Percentiles rank a stretch among this genome's conserved stretches.
These are phyloP conservation scores for Naso thynnoides DNA, from an alignment of 2,797 vertebrate genomes.

Conservation along the genomic window DNA sequence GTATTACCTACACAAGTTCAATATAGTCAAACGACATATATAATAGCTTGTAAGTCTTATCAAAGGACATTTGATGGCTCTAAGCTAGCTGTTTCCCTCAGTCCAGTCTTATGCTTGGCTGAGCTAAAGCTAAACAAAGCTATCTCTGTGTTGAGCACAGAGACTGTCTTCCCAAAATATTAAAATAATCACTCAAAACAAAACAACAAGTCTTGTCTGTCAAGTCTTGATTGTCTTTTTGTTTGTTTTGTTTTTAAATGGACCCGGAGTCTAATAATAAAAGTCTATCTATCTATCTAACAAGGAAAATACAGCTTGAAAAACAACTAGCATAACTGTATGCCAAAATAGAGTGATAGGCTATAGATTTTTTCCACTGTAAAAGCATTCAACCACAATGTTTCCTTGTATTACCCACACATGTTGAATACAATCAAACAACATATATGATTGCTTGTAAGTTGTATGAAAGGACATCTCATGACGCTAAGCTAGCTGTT, in stretches of 20 bases:
- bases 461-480: neutral
- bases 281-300: too few relatives aligned
- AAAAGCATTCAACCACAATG: neutral
- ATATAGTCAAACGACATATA: neutral
- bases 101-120: neutral
- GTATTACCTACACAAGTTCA: neutral
- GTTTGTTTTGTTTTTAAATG: too few relatives aligned
- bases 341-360: neutral
- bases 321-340: neutral
- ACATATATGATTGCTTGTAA: neutral
- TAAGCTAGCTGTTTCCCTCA: neutral
- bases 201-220: too few relatives aligned
- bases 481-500: neutral
- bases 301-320: neutral
- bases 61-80: neutral
- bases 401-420: neutral
- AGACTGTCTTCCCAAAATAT: slow-evolving; percentile 17
- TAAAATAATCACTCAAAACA: slow-evolving; percentile 6
- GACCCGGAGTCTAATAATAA: too few relatives aligned
- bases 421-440: neutral
- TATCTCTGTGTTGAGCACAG: slow-evolving; percentile 6
- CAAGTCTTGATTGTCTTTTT: too few relatives aligned
- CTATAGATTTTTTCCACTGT: too few relatives aligned
- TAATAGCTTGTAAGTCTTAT: neutral
- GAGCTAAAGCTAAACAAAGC: too few relatives aligned